Base-by-base conservation (phyloP, 2,797 vertebrate genomes). In the Diplodus sargus region DNA sequence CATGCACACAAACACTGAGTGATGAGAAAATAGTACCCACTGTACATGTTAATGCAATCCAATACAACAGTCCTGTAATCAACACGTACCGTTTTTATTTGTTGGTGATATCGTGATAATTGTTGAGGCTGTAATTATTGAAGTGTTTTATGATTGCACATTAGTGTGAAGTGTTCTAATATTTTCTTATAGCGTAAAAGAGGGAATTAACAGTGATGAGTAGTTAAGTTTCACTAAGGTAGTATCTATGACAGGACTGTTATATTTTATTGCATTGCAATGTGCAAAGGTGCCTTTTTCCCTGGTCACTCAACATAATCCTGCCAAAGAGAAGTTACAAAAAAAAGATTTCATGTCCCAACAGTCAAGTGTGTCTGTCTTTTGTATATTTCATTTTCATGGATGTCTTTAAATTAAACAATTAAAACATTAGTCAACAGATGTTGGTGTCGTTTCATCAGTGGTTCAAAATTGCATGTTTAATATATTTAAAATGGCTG, bases 331-430 rank as follows among this genome's bases (percentile, higher is more conserved):
- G 34, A 39, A 39, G 34, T 39, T 39, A 53, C n/a, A n/a, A 54
- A 62, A 48, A 48, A 18, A 51, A 51, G 9, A 28, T 4, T 13
- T n/a, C 6, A 54, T 3, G 23, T 42, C 23, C 16, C 8, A 65
- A 39, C 10, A 56, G 9, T 72, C 20, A 48, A 16, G 2, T 70
- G 2, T n/a, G 16, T 66, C 4, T 57, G 47, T 62, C 4, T 73
- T 74, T 83, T 85, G 71, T 78, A 81, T 63, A 25, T 52, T 57
- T 16, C 5, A 78, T 70, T 58, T 54, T 45, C 25, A 54, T 8
- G 54, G 0, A 52, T 59, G 0, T 77, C 79, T 76, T 76, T 56
- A 53, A 83, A 89, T 49, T 56, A 53, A 83, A 89, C 42, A 45
- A 74, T 43, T 30, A 67, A 69, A 76, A 66, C 25, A 42, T 13